Evolutionary conservation across 2,113 vertebrate genomes (phyloP).

Genomic region (Delphinus delphis): DNA sequence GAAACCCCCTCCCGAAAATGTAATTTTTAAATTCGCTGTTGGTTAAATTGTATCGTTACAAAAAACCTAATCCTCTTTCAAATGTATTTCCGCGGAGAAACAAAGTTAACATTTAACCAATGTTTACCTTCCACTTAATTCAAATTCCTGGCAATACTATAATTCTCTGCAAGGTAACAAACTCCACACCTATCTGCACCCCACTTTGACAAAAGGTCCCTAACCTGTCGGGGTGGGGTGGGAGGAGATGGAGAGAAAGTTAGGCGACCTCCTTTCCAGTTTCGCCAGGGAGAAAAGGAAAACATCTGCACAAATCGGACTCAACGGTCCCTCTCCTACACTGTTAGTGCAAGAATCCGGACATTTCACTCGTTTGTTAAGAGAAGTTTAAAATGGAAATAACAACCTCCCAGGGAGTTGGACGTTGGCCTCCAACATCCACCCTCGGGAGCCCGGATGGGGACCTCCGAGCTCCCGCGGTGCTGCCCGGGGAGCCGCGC

Average conservation of each 20-base stretch:
- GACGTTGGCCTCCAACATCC: background rate
- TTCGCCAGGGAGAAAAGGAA: background rate
- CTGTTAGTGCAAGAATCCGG: background rate
- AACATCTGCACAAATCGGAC: background rate
- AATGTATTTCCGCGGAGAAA: background rate
- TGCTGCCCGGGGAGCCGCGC: background rate
- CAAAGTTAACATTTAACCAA: background rate
- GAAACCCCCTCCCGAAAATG: background rate
- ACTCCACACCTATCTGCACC: too few species aligned
- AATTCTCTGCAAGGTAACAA: background rate
- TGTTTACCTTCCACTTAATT: background rate
- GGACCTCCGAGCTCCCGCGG: too few species aligned
- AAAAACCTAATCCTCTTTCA: background rate
- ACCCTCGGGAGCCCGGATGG: too few species aligned
- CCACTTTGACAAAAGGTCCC: background rate
- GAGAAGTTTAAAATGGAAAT: fast-evolving
- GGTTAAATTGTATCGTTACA: background rate
- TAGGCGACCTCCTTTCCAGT: background rate
- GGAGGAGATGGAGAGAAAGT: too few species aligned
- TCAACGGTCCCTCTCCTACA: background rate
- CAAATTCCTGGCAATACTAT: background rate
- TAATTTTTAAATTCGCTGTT: background rate
- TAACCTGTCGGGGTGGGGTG: background rate
- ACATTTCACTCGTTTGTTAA: fast-evolving
- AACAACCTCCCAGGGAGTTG: fast-evolving